Evolutionary conservation across 2,888 invertebrate genomes (phyloP).

Genomic region (Himalopsyche tibetana): DNA sequence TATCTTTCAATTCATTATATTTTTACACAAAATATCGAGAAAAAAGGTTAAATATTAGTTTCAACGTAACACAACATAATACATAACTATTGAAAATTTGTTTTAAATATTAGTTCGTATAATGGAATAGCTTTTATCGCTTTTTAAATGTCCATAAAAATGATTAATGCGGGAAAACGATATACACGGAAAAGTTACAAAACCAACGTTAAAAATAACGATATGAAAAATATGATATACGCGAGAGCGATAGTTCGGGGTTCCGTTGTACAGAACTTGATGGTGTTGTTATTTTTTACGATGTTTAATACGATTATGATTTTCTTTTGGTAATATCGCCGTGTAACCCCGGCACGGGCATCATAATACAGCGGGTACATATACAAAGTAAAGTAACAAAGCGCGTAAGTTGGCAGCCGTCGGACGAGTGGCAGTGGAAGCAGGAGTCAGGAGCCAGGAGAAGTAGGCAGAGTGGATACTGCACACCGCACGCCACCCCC

Average conservation of each 20-base stretch:
- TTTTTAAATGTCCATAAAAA: no score
- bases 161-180: neutral
- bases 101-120: no score
- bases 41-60: no score
- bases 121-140: neutral
- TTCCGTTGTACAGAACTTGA: no score
- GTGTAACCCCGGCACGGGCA: neutral
- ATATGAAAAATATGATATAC: neutral
- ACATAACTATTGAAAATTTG: no score
- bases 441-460: slow-evolving; percentile 22
- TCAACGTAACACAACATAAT: no score
- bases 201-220: no score
- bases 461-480: slow-evolving; percentile 22
- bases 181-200: neutral
- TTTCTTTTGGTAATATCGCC: no score
- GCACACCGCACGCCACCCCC: neutral
- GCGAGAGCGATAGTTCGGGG: neutral
- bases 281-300: no score
- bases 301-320: no score
- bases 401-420: slow-evolving; percentile 43
- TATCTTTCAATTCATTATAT: no score
- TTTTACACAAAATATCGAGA: no score
- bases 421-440: neutral
- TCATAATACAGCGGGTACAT: slow-evolving; percentile 19
- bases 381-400: slow-evolving; percentile 37